Evolutionary conservation across 2,113 vertebrate species (phyloP), one percentile per base, ranked within the genome.

Genomic region (Nettapus auritus): DNA sequence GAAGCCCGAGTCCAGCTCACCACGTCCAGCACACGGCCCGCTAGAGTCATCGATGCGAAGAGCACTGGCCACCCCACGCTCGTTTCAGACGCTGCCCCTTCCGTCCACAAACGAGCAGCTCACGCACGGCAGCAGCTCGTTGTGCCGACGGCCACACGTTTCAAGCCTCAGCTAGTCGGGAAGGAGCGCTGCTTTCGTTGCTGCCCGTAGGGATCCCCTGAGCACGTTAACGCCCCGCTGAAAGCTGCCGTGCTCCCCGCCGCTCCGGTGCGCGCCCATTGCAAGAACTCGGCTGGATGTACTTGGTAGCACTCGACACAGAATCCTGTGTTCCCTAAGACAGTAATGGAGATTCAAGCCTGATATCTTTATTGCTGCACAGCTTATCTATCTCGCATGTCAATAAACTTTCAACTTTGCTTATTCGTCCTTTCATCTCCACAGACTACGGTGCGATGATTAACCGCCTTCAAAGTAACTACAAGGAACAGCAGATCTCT

Each of bases 371-470:
- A 88, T 94, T 81, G 88, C 86, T 80, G 38, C 60, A 29, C 62
- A 84, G 73, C 66, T 94, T 88, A 95, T 95, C 92, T 93, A 64
- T 94, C 80, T 91, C 88, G 10, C 82, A 76, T 9, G 53, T 90
- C 93, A 96, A 96, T 93, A 95, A 86, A 81, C 82, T 81, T 86
- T 53, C 90, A 93, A 31, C 88, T 96, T 91, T 84, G 87, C 29
- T 87, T 82, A 71, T 89, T 81, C 77, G 76, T 91, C 82, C 95
- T 93, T 86, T 88, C 94, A 80, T 86, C 75, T 62, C 26, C 53
- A 57, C 74, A 80, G 84, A 11, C 67, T 13, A 33, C 1, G 20
- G 82, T 50, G 74, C 82, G 83, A 33, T 80, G 95, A 96, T 94
- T 82, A 93, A 96, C 67, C 40, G 2, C 40, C 87, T 63, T 10